Percentiles rank a stretch among this genome's conserved stretches.
phyloP scores from a whole-genome alignment of 2,888 invertebrate species.

The Andrena flavipes region DNA sequence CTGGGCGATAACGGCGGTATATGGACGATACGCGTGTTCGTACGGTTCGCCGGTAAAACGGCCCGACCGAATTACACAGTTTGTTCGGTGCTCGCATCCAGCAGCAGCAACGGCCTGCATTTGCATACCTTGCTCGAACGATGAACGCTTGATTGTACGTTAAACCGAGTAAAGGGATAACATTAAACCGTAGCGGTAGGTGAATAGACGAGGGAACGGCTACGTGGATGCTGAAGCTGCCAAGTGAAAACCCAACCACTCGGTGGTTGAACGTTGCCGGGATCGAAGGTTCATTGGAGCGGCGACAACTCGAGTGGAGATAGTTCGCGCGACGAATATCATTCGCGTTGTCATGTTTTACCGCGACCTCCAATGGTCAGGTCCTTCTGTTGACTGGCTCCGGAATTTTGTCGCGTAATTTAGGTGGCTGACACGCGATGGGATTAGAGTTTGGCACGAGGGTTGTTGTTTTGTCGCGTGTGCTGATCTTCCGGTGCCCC shows the following conservation, averaged over 20 bases:
- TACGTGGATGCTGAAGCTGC: conserved; percentile 29
- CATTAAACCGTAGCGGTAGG: conserved; percentile 24
- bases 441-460: conserved; percentile 66
- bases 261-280: neutral
- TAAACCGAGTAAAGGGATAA: conserved; percentile 56
- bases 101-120: conserved; percentile 20
- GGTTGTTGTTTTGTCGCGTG: conserved; percentile 62
- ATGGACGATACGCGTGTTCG: neutral
- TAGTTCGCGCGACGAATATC: conserved; percentile 12
- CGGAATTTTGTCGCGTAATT: conserved; percentile 73
- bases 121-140: conserved; percentile 60
- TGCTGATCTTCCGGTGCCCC: conserved; percentile 63
- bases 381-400: neutral
- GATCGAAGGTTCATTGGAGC: conserved; percentile 19
- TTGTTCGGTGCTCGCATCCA: conserved; percentile 8
- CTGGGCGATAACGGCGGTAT: neutral
- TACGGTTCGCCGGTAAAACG: neutral
- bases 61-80: conserved; percentile 15
- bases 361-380: neutral
- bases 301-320: too few species aligned
- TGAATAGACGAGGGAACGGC: conserved; percentile 6
- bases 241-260: conserved; percentile 12
- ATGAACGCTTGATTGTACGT: conserved; percentile 50
- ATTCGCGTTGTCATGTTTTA: neutral
- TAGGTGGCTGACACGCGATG: conserved; percentile 65